phyloP scores from a whole-genome alignment of 2,888 invertebrate genomes.

The Digitonthophagus gazella region DNA sequence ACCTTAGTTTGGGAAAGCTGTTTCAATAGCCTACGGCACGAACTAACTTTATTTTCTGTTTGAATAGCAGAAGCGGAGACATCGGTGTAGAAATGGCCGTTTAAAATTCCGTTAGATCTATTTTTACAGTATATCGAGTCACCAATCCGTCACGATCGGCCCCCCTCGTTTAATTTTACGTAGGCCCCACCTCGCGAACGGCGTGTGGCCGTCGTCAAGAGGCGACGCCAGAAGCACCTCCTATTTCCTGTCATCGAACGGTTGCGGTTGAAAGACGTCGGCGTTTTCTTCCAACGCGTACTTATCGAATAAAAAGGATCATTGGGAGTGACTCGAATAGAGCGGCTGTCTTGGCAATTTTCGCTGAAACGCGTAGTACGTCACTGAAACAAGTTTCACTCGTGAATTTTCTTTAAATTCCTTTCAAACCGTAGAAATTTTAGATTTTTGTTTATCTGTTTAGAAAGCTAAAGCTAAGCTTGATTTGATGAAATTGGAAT shows the following conservation, averaged over 20 bases:
- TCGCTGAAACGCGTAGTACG: background rate
- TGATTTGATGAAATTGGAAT: background rate
- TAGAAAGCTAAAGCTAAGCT: too few relatives aligned
- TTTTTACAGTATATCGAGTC: background rate
- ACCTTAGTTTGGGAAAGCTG: background rate
- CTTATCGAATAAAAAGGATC: background rate
- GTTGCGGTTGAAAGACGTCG: background rate
- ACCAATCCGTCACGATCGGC: background rate
- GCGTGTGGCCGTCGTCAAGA: background rate
- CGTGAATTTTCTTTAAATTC: background rate
- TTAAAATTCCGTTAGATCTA: background rate
- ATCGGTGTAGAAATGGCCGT: background rate
- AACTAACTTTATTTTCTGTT: background rate
- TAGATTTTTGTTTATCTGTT: too few relatives aligned
- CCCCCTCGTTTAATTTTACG: background rate
- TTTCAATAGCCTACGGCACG: background rate
- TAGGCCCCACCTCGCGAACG: background rate
- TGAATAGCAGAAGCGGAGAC: background rate
- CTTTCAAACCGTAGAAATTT: background rate
- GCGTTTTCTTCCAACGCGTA: background rate
- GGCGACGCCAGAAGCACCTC: background rate
- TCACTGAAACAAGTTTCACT: background rate
- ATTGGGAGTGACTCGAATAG: background rate
- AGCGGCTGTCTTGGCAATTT: background rate
- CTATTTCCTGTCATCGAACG: background rate